phyloP scores from a whole-genome alignment of 2,797 vertebrate species.

The Delichon dasypus region DNA sequence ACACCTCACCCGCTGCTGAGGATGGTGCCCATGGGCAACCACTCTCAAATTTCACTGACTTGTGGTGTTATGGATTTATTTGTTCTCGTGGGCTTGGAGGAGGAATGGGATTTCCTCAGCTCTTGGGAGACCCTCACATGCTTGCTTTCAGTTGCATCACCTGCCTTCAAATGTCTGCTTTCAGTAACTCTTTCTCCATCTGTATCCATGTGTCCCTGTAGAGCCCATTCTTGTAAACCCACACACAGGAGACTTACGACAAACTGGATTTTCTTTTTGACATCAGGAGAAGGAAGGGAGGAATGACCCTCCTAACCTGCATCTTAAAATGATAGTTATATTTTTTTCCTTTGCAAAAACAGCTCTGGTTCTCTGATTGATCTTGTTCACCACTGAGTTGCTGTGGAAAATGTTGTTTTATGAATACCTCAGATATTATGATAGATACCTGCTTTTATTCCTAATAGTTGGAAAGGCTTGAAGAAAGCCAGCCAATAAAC shows the following conservation, averaged over 20 bases:
- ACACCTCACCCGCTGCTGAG: not conserved
- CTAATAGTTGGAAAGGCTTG: not conserved
- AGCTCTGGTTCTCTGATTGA: not conserved
- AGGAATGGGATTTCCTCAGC: not conserved
- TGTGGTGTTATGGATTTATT: not conserved
- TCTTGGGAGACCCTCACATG: fast-evolving
- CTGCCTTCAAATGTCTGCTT: fast-evolving
- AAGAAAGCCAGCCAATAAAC: not conserved
- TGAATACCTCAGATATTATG: not conserved
- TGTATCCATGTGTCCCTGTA: fast-evolving
- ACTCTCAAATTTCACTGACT: fast-evolving
- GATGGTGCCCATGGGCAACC: fast-evolving
- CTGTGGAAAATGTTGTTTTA: not conserved
- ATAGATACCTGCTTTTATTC: not conserved
- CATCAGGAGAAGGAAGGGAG: not conserved
- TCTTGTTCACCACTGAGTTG: not conserved
- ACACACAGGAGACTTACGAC: not conserved
- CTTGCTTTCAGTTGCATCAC: not conserved
- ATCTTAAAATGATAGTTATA: not conserved
- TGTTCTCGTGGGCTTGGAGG: fast-evolving
- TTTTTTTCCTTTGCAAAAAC: not conserved
- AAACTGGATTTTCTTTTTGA: not conserved
- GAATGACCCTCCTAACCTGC: not conserved
- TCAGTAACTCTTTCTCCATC: not conserved
- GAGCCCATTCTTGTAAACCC: not conserved